Evolutionary conservation across 2,888 invertebrate genomes (phyloP).

Genomic region (Lasioglossum calceatum): DNA sequence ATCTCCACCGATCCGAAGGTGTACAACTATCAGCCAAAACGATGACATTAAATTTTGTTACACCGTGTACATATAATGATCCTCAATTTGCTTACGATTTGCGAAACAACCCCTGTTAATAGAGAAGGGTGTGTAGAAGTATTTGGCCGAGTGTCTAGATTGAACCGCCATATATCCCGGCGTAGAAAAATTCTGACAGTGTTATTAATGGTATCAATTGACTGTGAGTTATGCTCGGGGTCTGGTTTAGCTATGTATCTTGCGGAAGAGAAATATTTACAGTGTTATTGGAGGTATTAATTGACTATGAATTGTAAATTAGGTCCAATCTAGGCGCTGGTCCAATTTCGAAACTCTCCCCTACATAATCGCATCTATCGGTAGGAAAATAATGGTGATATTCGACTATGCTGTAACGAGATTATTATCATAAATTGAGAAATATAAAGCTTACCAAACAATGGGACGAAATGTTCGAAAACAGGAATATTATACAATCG

Average conservation of each 20-base stretch:
- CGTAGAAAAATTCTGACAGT: constrained; percentile 1
- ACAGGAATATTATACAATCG: constrained; percentile 1
- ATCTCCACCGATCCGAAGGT: too few species aligned
- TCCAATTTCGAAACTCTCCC: background rate
- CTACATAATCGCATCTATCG: constrained; percentile 1
- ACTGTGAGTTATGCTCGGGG: background rate
- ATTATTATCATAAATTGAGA: background rate
- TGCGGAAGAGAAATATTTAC: background rate
- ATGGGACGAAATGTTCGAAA: background rate
- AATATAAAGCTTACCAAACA: background rate
- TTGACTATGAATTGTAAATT: constrained; percentile 6
- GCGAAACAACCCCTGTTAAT: background rate
- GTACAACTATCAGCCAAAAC: too few species aligned
- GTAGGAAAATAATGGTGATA: too few species aligned
- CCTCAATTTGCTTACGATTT: background rate
- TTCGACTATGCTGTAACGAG: background rate
- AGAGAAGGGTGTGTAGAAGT: background rate
- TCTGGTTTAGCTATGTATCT: constrained; percentile 2
- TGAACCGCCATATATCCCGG: background rate
- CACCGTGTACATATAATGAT: background rate
- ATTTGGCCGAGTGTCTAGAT: background rate
- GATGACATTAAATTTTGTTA: too few species aligned
- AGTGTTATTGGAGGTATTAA: constrained; percentile 6
- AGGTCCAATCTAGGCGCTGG: constrained; percentile 2
- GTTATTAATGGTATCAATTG: constrained; percentile 6